phyloP scores from a whole-genome alignment of 2,888 invertebrate species.

The Clepsis dumicolana region DNA sequence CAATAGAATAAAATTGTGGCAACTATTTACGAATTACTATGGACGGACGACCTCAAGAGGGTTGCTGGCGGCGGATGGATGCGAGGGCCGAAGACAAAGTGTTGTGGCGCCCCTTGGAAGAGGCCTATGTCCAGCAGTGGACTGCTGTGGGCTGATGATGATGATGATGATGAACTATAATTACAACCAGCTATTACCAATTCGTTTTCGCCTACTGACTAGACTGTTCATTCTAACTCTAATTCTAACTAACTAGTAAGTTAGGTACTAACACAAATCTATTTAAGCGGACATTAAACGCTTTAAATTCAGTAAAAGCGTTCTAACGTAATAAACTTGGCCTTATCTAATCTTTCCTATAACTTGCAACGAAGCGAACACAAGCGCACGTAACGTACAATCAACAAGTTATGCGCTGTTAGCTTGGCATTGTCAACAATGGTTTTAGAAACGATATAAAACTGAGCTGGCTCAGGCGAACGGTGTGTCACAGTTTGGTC shows the following conservation, averaged over 20 bases:
- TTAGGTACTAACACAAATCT: background rate
- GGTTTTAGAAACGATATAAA: slow-evolving; percentile 73
- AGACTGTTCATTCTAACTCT: background rate
- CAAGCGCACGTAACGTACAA: slow-evolving; percentile 2
- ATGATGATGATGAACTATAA: too few relatives aligned
- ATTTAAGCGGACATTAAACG: background rate
- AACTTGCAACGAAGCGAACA: slow-evolving; percentile 10
- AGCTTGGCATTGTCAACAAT: slow-evolving; percentile 67
- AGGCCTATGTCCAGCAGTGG: too few relatives aligned
- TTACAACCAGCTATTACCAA: background rate
- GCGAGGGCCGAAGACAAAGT: too few relatives aligned
- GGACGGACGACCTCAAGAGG: too few relatives aligned
- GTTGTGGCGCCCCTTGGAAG: too few relatives aligned
- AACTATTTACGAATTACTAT: too few relatives aligned
- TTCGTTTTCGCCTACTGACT: background rate
- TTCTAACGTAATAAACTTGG: slow-evolving; percentile 17
- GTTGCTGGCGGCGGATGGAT: too few relatives aligned
- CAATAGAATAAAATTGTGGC: background rate
- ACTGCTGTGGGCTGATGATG: too few relatives aligned
- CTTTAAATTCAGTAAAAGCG: slow-evolving; percentile 1
- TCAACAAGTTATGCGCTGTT: slow-evolving; percentile 33
- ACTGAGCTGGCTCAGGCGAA: slow-evolving; percentile 59
- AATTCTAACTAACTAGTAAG: too few relatives aligned
- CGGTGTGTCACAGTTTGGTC: slow-evolving; percentile 80
- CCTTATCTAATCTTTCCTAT: slow-evolving; percentile 21